Conservation (phyloP, 2,113 vertebrate species). For the Ciconia maguari region DNA sequence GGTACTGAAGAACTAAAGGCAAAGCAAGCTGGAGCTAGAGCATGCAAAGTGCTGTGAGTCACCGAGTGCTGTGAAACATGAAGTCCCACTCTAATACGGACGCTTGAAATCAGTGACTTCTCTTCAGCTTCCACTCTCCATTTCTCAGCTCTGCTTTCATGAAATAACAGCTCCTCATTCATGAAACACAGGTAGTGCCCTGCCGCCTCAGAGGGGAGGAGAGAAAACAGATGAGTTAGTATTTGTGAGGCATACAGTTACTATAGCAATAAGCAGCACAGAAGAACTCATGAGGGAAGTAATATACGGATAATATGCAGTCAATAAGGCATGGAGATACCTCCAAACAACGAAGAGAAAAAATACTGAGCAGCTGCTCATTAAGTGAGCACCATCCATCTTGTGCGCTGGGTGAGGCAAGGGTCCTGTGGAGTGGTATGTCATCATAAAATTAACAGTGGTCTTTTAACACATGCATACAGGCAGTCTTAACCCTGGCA, state of each 20-base stretch:
- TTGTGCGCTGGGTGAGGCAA: background rate
- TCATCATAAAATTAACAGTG: background rate
- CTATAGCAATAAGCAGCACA: conserved; percentile 40
- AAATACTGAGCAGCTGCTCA: conserved; percentile 26
- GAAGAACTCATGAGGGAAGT: conserved; percentile 29
- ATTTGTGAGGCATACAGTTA: conserved; percentile 44
- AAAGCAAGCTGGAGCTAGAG: background rate
- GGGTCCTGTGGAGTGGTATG: background rate
- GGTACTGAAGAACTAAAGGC: background rate
- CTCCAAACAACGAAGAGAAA: background rate
- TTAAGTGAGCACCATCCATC: conserved; percentile 37
- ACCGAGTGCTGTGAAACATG: background rate
- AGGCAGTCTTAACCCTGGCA: background rate
- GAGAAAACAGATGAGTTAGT: conserved; percentile 2
- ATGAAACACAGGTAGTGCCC: background rate
- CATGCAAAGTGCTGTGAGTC: background rate
- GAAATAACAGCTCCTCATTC: background rate
- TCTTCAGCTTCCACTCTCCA: background rate
- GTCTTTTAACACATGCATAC: background rate
- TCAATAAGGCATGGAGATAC: conserved; percentile 1
- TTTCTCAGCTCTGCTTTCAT: background rate
- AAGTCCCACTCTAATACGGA: background rate
- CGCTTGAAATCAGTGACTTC: background rate
- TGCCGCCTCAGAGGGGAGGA: background rate
- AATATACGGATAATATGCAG: background rate